These are phyloP conservation scores for Sebastes minor DNA, from an alignment of 2,797 vertebrate species.

Conservation along the genomic window DNA sequence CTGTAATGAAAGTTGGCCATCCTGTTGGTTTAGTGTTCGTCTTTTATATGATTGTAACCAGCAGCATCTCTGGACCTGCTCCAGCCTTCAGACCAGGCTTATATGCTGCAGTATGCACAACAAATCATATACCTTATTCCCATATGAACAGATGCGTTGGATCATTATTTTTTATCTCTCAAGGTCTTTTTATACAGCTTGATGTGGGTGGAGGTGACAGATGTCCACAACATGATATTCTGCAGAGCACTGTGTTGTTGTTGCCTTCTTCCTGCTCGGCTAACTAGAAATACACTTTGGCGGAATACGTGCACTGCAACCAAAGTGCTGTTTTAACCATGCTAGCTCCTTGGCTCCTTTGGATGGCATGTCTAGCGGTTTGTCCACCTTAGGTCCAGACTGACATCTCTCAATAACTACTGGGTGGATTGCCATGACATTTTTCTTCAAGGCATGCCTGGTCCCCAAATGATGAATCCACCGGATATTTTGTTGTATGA, in stretches of 20 bases:
- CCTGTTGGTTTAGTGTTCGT: not conserved
- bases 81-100: not conserved
- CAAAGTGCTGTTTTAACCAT: not conserved
- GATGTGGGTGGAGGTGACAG: constrained; percentile 2
- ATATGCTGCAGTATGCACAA: constrained; percentile 3
- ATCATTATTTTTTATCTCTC: not conserved
- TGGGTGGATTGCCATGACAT: too few relatives aligned
- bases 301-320: not conserved
- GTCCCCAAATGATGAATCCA: not conserved
- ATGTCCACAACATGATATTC: not conserved
- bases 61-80: not conserved
- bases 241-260: not conserved
- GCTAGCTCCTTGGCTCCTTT: not conserved
- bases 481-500: not conserved
- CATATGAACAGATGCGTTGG: not conserved
- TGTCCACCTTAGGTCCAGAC: too few relatives aligned
- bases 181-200: not conserved
- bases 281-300: not conserved
- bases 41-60: not conserved
- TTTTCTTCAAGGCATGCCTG: not conserved
- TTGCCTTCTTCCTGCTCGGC: not conserved
- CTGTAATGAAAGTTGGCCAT: constrained; percentile 12
- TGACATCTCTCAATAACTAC: not conserved
- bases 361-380: not conserved
- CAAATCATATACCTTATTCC: not conserved